Evolutionary conservation across 2,888 invertebrate species (phyloP).

Genomic region (Oxytorus armatus): DNA sequence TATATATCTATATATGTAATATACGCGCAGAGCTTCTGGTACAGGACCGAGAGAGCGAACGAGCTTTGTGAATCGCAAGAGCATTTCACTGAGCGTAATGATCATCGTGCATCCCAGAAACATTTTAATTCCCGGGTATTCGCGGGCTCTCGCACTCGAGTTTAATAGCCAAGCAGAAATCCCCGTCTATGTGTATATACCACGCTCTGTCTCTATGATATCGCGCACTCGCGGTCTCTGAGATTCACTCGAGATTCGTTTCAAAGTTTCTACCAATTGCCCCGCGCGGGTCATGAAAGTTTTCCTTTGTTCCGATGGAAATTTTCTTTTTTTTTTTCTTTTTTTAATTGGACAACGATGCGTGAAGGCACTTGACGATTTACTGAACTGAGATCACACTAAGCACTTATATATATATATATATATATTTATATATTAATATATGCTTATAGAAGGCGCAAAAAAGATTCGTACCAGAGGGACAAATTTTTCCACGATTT

Average conservation of each 20-base stretch:
- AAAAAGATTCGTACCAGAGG: background rate
- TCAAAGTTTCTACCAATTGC: slow-evolving; percentile 44
- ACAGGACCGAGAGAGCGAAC: slow-evolving; percentile 42
- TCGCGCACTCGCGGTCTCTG: slow-evolving; percentile 31
- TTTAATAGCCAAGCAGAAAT: slow-evolving; percentile 57
- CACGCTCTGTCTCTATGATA: slow-evolving; percentile 34
- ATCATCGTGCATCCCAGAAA: slow-evolving; percentile 65
- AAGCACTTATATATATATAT: background rate
- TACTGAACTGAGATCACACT: background rate
- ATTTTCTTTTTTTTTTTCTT: too few relatives aligned
- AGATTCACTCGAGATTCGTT: slow-evolving; percentile 60
- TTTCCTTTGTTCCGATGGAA: slow-evolving; percentile 2
- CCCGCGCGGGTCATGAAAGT: slow-evolving; percentile 15
- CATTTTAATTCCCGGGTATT: slow-evolving; percentile 64
- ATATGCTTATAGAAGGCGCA: background rate
- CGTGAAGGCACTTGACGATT: slow-evolving; percentile 1
- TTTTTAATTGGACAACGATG: background rate
- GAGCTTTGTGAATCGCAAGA: slow-evolving; percentile 58
- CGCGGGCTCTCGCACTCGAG: slow-evolving; percentile 50
- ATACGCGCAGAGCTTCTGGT: slow-evolving; percentile 26
- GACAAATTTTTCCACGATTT: slow-evolving; percentile 22
- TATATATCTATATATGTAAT: slow-evolving; percentile 15
- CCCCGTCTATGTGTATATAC: slow-evolving; percentile 30
- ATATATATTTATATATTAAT: too few relatives aligned
- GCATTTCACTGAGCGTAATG: slow-evolving; percentile 67